Evolutionary conservation across 2,888 invertebrate genomes (phyloP), one percentile per base, ranked within the genome.

Genomic region (Diploptera punctata): DNA sequence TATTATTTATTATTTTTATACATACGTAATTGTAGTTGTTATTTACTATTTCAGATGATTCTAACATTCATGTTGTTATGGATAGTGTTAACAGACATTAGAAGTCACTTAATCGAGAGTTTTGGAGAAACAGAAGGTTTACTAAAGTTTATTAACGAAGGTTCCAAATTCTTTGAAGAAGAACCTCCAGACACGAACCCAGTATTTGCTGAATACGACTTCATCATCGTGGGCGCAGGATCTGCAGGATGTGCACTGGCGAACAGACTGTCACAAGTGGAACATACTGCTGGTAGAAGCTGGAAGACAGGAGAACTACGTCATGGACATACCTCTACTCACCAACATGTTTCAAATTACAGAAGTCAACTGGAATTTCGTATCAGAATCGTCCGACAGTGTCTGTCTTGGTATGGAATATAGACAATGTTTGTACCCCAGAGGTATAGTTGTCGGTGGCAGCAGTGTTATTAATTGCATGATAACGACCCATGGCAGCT

Each of bases 391-490:
- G 10, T 18, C 38, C 7, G 5, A 16, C 16, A 21, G 43, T 2
- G 18, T 19, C 3, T 18, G 65, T 4, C 21, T 24, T 4, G 65
- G 65, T 7, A 18, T 65, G n/a, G 19, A 2, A 16, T 38, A 21
- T 0, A 18, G 24, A 10, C 26, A 7, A 9, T 21, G 21, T 16
- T 7, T 16, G 4, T 67, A 29, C 13, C 47, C 67, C 0, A 9
- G 49, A 16, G 67, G 67, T 1, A 67, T 47, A 19, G 38, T 62
- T 1, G 21, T 62, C 18, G 62, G 62, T 0, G 62, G 62, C n/a
- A 31, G 33, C 18, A 67, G 47, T 2, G 86, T 87, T 54, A 85
- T 90, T 38, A 90, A 90, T 79, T 88, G 86, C 77, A 89, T 90
- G 89, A 87, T 79, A 9, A 78, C 79, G 70, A 78, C 78, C 3